A percentile compares a stretch with the other conserved stretches of the same genome.
Evolutionary conservation across 2,888 invertebrate genomes (phyloP).

Genomic region (Diadegma fenestrale): DNA sequence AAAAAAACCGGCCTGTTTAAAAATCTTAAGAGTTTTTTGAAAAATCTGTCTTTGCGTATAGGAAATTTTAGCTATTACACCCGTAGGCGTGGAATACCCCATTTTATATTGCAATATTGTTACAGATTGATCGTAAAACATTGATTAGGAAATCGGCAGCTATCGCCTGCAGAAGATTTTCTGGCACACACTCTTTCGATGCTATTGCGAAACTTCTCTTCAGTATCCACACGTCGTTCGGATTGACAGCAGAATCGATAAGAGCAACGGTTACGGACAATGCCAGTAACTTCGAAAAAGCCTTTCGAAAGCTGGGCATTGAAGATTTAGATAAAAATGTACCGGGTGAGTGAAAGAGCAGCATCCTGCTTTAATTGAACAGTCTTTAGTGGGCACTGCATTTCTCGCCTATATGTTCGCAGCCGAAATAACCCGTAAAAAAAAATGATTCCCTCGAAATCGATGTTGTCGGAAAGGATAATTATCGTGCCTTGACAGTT

Average conservation of each 20-base stretch:
- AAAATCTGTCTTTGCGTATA: neutral
- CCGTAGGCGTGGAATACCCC: neutral
- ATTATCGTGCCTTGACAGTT: neutral
- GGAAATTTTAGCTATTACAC: neutral
- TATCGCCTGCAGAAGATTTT: neutral
- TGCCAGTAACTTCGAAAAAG: neutral
- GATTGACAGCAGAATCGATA: neutral
- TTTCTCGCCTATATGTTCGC: neutral
- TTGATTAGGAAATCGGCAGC: neutral
- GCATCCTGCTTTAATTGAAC: neutral
- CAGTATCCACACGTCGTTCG: slow-evolving; percentile 2
- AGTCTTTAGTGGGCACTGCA: neutral
- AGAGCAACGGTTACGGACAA: neutral
- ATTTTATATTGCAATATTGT: slow-evolving; percentile 8
- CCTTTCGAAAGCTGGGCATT: neutral
- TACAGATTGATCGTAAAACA: neutral
- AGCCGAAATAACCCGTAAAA: neutral
- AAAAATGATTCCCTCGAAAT: neutral
- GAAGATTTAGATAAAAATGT: neutral
- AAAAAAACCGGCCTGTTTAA: too few species aligned
- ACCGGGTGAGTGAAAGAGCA: neutral
- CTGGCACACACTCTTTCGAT: neutral
- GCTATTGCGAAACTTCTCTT: neutral
- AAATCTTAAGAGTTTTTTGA: too few species aligned
- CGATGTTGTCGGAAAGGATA: neutral